Base-by-base conservation (phyloP, 2,888 invertebrate genomes). In the Erebia aethiops region DNA sequence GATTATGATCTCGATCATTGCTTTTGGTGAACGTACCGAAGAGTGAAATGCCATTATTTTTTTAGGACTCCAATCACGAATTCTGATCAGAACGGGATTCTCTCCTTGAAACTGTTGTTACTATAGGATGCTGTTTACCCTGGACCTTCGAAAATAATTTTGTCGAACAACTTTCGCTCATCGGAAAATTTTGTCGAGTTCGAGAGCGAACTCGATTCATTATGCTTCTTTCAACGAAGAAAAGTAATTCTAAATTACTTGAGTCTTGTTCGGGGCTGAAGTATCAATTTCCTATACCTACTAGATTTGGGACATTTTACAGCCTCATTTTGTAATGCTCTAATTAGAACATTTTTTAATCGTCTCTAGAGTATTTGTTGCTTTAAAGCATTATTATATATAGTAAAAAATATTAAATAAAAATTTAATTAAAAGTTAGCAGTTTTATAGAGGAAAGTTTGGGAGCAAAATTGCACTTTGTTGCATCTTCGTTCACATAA, bases 181-280 rank as follows among this genome's bases (percentile, higher is more conserved):
- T 88, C 84, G 80, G 82, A 83, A 86, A 84, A 76, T 77, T 78
- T 73, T 72, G 75, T 72, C 66, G 72, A 86, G 82, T 87, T 77
- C 82, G 78, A 80, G 83, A 88, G 78, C 82, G 84, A 85, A 87
- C 86, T 80, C 83, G 87, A 90, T 91, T 91, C 91, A 91, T 92
- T 92, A 91, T 88, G 88, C 88, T 87, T 87, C 87, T 86, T 87
- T 87, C 86, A 83, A 78, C 77, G 77, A 77, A 77, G 82, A 80
- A 87, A 90, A 91, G 91, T 91, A 91, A 91, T 91, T 88, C 89
- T 81, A 91, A 91, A 82, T 92, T 89, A 82, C 79, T 76, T 74
- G 74, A 72, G 16, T 46, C 43, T 76, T 75, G 77, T 83, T 81
- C 79, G 75, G 72, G 75, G 77, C 78, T 72, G 71, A 80, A 81